These are phyloP conservation scores for Cherax quadricarinatus DNA, from an alignment of 1,140 invertebrate genomes.

Conservation along the genomic window DNA sequence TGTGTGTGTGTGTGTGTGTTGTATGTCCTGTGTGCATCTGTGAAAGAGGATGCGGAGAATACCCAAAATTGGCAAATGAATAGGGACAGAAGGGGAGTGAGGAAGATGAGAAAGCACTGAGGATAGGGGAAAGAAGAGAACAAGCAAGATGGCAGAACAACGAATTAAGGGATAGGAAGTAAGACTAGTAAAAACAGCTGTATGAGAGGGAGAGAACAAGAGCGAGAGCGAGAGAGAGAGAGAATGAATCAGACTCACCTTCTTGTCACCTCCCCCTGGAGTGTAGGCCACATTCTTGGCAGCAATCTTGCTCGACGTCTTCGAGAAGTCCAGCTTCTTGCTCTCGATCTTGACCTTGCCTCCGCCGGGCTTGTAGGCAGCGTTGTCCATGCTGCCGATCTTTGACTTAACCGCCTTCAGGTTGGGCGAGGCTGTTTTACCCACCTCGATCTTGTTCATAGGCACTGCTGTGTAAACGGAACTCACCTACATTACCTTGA, in stretches of 20 bases:
- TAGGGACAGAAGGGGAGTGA: too few species aligned
- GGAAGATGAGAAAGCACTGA: too few species aligned
- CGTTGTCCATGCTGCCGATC: constrained; percentile 95
- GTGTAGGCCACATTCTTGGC: constrained; percentile 94
- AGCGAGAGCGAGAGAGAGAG: too few species aligned
- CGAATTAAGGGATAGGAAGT: too few species aligned
- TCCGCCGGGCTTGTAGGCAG: constrained; percentile 87
- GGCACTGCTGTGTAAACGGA: constrained; percentile 82
- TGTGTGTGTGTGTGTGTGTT: too few species aligned
- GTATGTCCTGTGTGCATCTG: too few species aligned
- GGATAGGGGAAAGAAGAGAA: too few species aligned
- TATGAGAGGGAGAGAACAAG: too few species aligned
- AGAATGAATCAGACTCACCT: constrained; percentile 81
- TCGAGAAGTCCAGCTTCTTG: constrained; percentile 89
- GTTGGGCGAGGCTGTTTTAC: constrained; percentile 92
- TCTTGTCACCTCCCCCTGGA: constrained; percentile 93
- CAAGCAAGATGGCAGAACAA: too few species aligned
- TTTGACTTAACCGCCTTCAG: constrained; percentile 93
- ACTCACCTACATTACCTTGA: background rate
- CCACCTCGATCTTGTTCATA: constrained; percentile 96
- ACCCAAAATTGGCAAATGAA: too few species aligned
- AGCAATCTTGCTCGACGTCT: constrained; percentile 88
- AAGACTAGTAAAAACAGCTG: too few species aligned
- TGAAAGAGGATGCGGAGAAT: too few species aligned
- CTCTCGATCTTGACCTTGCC: constrained; percentile 94